Evolutionary conservation across 2,113 vertebrate species (phyloP).

Genomic region (Sorex fumeus): DNA sequence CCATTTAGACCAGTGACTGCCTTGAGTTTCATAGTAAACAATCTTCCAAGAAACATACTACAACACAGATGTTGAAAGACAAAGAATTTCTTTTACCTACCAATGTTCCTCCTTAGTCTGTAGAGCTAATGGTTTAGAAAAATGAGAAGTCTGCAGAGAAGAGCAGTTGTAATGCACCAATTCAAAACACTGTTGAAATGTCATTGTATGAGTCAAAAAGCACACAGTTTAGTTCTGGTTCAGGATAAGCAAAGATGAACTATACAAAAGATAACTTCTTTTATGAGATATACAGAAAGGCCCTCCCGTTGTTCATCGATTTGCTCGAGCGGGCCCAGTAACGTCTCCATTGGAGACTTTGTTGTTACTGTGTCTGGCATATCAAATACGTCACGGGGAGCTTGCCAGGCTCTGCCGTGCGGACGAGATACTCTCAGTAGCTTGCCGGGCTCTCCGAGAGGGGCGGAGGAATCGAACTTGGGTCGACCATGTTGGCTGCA

Average conservation of each 20-base stretch:
- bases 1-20: background rate
- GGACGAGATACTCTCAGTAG: no score
- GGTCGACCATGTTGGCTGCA: no score
- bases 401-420: no score
- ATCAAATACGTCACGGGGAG: no score
- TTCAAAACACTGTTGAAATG: background rate
- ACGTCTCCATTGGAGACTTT: no score
- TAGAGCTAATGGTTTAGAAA: constrained; percentile 36
- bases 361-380: no score
- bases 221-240: background rate
- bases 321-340: no score
- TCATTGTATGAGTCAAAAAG: background rate
- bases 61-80: background rate
- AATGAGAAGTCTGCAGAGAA: background rate
- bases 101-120: background rate
- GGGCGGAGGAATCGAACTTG: no score
- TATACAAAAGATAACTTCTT: background rate
- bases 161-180: background rate
- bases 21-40: background rate
- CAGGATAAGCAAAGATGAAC: background rate
- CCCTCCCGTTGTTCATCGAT: no score
- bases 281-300: background rate
- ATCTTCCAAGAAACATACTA: background rate
- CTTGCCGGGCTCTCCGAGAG: no score
- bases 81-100: background rate